Evolutionary conservation across 2,113 vertebrate genomes (phyloP).

Genomic region (Larimichthys crocea): DNA sequence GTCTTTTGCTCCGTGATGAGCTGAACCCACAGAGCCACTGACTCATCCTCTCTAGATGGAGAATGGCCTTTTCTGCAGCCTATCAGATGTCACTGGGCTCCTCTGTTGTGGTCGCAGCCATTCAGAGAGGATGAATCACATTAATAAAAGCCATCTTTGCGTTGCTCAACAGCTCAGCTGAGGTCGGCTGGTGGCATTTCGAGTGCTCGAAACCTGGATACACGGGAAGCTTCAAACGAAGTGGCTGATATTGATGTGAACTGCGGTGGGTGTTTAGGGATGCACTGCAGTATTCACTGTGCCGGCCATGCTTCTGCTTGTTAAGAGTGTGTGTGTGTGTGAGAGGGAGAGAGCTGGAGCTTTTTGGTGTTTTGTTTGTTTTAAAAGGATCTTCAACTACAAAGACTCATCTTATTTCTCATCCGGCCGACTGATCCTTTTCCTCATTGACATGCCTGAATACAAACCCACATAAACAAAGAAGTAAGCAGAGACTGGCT

Average conservation of each 20-base stretch:
- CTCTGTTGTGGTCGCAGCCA: slow-evolving; percentile 76
- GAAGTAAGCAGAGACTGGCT: not conserved
- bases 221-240: slow-evolving; percentile 57
- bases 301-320: slow-evolving; percentile 16
- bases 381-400: slow-evolving; percentile 34
- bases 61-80: slow-evolving; percentile 72
- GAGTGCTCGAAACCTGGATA: slow-evolving; percentile 58
- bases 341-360: not conserved
- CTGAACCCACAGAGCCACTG: slow-evolving; percentile 63
- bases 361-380: slow-evolving; percentile 45
- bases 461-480: slow-evolving; percentile 26
- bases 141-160: slow-evolving; percentile 75
- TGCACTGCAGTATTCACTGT: slow-evolving; percentile 6
- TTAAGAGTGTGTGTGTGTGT: not conserved
- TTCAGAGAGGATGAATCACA: slow-evolving; percentile 78
- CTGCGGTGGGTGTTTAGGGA: slow-evolving; percentile 1
- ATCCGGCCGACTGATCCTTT: slow-evolving; percentile 45
- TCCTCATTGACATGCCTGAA: slow-evolving; percentile 26
- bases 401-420: slow-evolving; percentile 53
- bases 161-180: slow-evolving; percentile 51
- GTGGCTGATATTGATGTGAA: slow-evolving; percentile 25
- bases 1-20: slow-evolving; percentile 59
- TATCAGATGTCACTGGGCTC: slow-evolving; percentile 73
- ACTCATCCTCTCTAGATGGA: slow-evolving; percentile 70
- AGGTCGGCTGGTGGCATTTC: slow-evolving; percentile 72